These are phyloP conservation scores for Leptinotarsa juncta DNA, from an alignment of 2,888 invertebrate species.

Conservation along the genomic window DNA sequence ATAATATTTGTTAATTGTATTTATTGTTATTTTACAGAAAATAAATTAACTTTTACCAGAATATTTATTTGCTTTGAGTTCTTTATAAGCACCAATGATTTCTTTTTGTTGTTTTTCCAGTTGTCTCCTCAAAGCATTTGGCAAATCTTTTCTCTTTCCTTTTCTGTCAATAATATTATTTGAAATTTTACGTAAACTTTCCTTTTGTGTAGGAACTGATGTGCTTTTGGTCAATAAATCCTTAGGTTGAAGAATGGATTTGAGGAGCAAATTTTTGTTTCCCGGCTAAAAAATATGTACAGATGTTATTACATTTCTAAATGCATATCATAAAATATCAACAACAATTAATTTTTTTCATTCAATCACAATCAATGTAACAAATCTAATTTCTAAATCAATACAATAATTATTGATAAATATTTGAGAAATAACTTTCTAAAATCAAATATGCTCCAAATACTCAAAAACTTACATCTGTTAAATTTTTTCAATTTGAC, in stretches of 20 bases:
- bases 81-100: constrained; percentile 71
- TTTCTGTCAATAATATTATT: constrained; percentile 65
- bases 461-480: too few relatives aligned
- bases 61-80: constrained; percentile 65
- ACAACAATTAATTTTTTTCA: too few relatives aligned
- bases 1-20: neutral
- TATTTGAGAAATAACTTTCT: neutral
- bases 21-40: neutral
- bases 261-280: constrained; percentile 72
- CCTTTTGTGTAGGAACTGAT: constrained; percentile 21
- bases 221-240: constrained; percentile 15
- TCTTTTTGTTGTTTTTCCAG: constrained; percentile 72
- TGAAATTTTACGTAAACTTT: constrained; percentile 47
- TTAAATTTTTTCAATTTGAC: too few relatives aligned
- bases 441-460: too few relatives aligned
- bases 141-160: constrained; percentile 73
- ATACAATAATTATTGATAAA: neutral
- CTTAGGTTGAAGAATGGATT: constrained; percentile 64
- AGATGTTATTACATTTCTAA: neutral
- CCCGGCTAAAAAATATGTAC: constrained; percentile 71
- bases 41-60: constrained; percentile 8
- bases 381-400: neutral
- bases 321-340: too few relatives aligned
- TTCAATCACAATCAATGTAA: too few relatives aligned
- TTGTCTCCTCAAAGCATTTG: constrained; percentile 70